Percentiles rank a stretch among this genome's conserved stretches.
Evolutionary conservation across 1,140 invertebrate genomes (phyloP).

Genomic region (Euwallacea fornicatus): DNA sequence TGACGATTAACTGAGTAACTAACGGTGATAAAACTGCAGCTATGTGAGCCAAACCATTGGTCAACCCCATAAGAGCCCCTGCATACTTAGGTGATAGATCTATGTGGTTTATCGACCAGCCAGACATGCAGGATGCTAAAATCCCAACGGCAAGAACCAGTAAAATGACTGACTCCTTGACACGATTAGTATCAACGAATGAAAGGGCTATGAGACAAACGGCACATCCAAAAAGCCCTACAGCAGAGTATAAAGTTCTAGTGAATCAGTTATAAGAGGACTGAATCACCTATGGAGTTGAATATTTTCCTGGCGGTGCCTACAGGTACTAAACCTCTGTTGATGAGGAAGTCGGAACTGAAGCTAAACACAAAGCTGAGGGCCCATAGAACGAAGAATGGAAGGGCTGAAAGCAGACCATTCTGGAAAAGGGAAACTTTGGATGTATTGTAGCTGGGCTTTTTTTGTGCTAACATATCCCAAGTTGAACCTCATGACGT

Average conservation of each 20-base stretch:
- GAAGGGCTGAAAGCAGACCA: conserved; percentile 73
- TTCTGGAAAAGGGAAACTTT: conserved; percentile 57
- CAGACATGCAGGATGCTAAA: conserved; percentile 73
- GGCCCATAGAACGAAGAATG: conserved; percentile 74
- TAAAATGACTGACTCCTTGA: conserved; percentile 60
- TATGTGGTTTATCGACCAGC: conserved; percentile 68
- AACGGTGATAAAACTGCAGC: conserved; percentile 71
- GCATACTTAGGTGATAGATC: conserved; percentile 73
- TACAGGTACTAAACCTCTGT: conserved; percentile 53
- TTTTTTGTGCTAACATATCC: conserved; percentile 54
- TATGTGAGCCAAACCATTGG: conserved; percentile 72
- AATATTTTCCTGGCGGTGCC: conserved; percentile 63
- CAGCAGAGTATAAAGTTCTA: conserved; percentile 15
- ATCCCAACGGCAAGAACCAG: conserved; percentile 72
- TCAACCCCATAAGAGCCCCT: conserved; percentile 73
- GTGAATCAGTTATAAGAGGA: neutral
- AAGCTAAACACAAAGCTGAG: conserved; percentile 67
- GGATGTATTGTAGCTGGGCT: neutral
- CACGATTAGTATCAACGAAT: conserved; percentile 57
- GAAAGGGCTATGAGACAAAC: conserved; percentile 62
- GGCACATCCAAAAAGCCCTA: conserved; percentile 62
- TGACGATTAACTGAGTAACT: conserved; percentile 64
- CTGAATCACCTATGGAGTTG: conserved; percentile 45
- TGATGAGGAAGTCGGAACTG: conserved; percentile 63
- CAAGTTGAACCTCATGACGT: conserved; percentile 78